A percentile compares a stretch with the other conserved stretches of the same genome.
Evolutionary conservation across 2,888 invertebrate genomes (phyloP).

Genomic region (Idaea biselata): DNA sequence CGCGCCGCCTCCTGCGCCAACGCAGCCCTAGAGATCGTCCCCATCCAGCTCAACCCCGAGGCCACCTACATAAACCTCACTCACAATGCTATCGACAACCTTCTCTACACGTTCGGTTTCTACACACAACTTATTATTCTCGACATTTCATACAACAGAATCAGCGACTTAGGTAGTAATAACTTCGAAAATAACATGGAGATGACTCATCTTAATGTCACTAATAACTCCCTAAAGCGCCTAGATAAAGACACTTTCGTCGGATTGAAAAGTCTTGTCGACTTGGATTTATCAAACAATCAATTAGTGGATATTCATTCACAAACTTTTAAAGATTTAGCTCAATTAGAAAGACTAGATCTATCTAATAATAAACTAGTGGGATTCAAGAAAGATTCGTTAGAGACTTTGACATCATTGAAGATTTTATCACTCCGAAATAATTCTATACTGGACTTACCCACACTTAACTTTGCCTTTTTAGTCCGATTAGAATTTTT

Average conservation of each 20-base stretch:
- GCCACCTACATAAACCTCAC: conserved; percentile 90
- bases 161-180: conserved; percentile 88
- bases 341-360: conserved; percentile 86
- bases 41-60: conserved; percentile 94
- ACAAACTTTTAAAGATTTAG: conserved; percentile 89
- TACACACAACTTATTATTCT: conserved; percentile 89
- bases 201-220: conserved; percentile 87
- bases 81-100: conserved; percentile 89
- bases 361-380: conserved; percentile 88
- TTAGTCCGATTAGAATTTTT: conserved; percentile 85
- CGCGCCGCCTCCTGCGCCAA: conserved; percentile 88
- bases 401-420: conserved; percentile 85
- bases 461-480: conserved; percentile 84
- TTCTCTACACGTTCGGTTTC: conserved; percentile 89
- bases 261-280: conserved; percentile 84
- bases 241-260: conserved; percentile 88
- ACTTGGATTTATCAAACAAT: conserved; percentile 89
- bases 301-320: conserved; percentile 86
- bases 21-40: conserved; percentile 90
- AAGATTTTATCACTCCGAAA: conserved; percentile 87
- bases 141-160: conserved; percentile 90
- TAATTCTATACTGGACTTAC: conserved; percentile 89
- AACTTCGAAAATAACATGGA: conserved; percentile 90
- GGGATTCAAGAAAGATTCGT: conserved; percentile 85
- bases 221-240: conserved; percentile 86